Base-by-base conservation (phyloP, 2,113 vertebrate species). In the Ptilorrhoa leucosticta region DNA sequence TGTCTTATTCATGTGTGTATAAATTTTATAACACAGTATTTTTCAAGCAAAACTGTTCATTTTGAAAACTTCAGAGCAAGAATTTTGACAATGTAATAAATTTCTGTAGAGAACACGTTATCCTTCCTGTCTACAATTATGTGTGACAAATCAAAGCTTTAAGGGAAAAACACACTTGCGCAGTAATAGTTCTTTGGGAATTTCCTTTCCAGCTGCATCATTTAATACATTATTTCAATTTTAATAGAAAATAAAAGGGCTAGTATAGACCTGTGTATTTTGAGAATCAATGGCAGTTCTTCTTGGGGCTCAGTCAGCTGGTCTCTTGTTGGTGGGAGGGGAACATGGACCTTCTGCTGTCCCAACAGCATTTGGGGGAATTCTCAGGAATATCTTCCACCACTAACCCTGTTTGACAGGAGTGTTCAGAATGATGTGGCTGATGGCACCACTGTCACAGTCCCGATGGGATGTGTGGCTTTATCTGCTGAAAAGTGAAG, bases 41-140 rank as follows among this genome's bases (percentile, higher is more conserved):
- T 96, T 89, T 81, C 65, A 87, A 77, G 45, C 35, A 50, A 78
- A 91, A 87, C 90, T 89, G 72, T 92, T 91, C 73, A 85, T 87
- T 97, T 91, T 84, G 93, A 87, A 91, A 91, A 73, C 87, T 84
- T 87, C 56, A 82, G 84, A 84, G 78, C 11, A 33, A 80, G 51
- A 60, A 82, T 94, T 96, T 89, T 96, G 93, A 91, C 87, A 93
- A 35, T 35, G 47, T 87, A 58, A 93, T 87, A 90, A 47, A 89
- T 78, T 63, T 80, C 75, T 45, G 37, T 65, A 33, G 63, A 61
- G 88, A 95, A 69, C 63, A 40, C 83, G 83, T 73, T 86, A 93
- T 88, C 85, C 66, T 83, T 48, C 47, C 63, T 92, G 71, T 61
- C 83, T 86, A 7, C 75, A 70, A n/a, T 75, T 80, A 63, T 82